Base-by-base conservation (phyloP, 1,140 invertebrate species). In the Phocides pigmalion region DNA sequence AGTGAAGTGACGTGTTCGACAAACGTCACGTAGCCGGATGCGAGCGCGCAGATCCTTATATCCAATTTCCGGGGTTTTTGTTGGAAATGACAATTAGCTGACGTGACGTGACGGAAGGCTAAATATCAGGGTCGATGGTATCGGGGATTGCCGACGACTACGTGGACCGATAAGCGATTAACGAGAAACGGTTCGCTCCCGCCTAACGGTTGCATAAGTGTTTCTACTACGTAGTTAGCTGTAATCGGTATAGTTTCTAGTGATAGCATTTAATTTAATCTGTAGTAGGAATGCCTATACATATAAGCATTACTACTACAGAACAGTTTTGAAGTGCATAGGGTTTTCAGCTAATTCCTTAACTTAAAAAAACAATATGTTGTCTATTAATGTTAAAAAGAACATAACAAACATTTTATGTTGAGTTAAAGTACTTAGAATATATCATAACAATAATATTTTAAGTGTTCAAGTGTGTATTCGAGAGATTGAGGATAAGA, bases 51-150 rank as follows among this genome's bases (percentile, higher is more conserved):
- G 87, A 91, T 91, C 89, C 89, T 91, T 91, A 89, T 89, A 89
- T 91, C 89, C 87, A 91, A 91, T 91, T 91, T 91, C 89, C 89
- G 83, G 83, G 78, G 84, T 89, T 91, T 89, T 91, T 91, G 89
- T 89, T 85, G 82, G 80, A 84, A 87, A 83, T 81, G 81, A 79
- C 87, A 89, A 90, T 90, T 90, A 90, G 85, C 85, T 87, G 86
- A 88, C 84, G 76, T 88, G 81, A 82, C 78, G 76, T 83, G 82
- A 80, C 82, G 79, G 81, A 83, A 87, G 74, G 80, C 82, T 81
- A 83, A 85, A 82, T 80, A 81, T 84, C 83, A 83, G 78, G 73
- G 56, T 17, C 56, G 56, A 59, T 59, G 28, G 16, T 59, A 59
- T 59, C 56, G 42, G 22, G 4, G 12, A 59, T 59, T 16, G 56